phyloP scores from a whole-genome alignment of 2,797 vertebrate genomes.

The Mormyrops attenuatus region DNA sequence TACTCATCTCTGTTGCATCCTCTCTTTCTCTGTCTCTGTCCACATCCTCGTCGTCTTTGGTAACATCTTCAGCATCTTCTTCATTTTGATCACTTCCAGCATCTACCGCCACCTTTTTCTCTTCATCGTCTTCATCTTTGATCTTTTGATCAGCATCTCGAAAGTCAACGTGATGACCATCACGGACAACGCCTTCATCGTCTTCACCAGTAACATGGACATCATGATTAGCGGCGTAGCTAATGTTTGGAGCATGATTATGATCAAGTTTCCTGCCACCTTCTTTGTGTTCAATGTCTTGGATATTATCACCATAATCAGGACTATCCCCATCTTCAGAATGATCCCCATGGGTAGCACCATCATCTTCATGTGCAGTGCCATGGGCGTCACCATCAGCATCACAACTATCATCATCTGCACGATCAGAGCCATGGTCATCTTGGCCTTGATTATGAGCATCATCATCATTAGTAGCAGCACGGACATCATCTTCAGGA shows the following conservation, averaged over 20 bases:
- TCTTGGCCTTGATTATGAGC: neutral
- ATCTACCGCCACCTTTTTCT: neutral
- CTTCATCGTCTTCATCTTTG: neutral
- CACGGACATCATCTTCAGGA: neutral
- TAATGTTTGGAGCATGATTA: neutral
- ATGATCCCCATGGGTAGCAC: neutral
- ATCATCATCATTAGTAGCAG: neutral
- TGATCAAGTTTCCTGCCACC: neutral
- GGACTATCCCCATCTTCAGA: neutral
- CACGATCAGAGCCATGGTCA: neutral
- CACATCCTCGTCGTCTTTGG: neutral
- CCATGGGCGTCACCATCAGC: neutral
- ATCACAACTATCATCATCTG: neutral
- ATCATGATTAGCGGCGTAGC: neutral
- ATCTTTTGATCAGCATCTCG: neutral
- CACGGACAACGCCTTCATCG: conserved; percentile 22
- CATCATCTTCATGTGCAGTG: neutral
- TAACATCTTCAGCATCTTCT: neutral
- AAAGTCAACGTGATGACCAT: conserved; percentile 20
- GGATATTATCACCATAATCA: neutral
- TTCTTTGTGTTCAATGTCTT: neutral
- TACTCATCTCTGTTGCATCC: conserved; percentile 15
- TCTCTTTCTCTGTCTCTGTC: conserved; percentile 11
- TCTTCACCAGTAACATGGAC: neutral
- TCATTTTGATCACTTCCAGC: neutral